Percentiles rank a stretch among this genome's conserved stretches.
phyloP scores from a whole-genome alignment of 2,113 vertebrate genomes.

The Cynoglossus semilaevis region DNA sequence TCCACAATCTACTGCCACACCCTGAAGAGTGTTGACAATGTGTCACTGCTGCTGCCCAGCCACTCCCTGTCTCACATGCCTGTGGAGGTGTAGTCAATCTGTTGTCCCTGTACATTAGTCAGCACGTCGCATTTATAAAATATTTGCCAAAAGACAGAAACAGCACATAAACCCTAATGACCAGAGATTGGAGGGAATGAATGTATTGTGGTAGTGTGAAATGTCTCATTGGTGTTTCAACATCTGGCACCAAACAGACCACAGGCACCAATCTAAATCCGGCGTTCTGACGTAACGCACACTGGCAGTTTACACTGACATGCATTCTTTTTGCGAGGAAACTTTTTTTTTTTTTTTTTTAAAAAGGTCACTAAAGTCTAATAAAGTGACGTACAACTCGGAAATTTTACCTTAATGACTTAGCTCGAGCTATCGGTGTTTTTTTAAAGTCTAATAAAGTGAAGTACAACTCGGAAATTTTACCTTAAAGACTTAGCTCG shows the following conservation, averaged over 20 bases:
- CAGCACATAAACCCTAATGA: constrained; percentile 1
- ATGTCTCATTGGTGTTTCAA: constrained; percentile 61
- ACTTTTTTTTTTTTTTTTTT: constrained; percentile 7
- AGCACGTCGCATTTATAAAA: not conserved
- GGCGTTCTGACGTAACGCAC: constrained; percentile 44
- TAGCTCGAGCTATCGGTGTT: too few species aligned
- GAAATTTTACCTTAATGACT: too few species aligned
- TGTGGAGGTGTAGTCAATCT: constrained; percentile 7
- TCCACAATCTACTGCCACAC: constrained; percentile 41
- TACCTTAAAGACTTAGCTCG: too few species aligned
- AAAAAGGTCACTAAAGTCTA: too few species aligned
- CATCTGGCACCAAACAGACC: constrained; percentile 12
- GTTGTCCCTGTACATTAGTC: constrained; percentile 30
- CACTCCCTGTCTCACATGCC: constrained; percentile 57
- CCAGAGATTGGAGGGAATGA: constrained; percentile 15
- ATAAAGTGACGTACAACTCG: too few species aligned
- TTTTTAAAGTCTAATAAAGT: too few species aligned
- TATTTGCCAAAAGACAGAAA: not conserved
- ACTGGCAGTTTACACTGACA: constrained; percentile 41
- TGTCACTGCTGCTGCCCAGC: constrained; percentile 44
- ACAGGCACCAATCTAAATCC: constrained; percentile 21
- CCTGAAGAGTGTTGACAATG: constrained; percentile 18
- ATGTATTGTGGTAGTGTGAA: constrained; percentile 46
- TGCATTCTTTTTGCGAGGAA: constrained; percentile 44
- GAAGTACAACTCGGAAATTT: too few species aligned